Evolutionary conservation across 2,113 vertebrate genomes (phyloP).

Genomic region (Gadus macrocephalus): DNA sequence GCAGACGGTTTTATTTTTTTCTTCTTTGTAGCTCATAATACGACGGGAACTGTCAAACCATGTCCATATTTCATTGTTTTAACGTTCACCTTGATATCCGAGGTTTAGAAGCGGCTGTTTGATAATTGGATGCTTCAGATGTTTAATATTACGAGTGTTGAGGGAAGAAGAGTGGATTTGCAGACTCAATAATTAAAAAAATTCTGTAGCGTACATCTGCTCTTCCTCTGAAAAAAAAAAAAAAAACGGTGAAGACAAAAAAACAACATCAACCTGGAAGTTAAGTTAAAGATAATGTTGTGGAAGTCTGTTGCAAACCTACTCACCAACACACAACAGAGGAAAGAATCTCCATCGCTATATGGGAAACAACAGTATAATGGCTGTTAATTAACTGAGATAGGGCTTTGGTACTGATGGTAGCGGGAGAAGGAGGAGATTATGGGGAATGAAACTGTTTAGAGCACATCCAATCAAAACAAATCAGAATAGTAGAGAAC

Average conservation of each 20-base stretch:
- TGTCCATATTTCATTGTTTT: slow-evolving; percentile 42
- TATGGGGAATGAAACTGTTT: too few relatives aligned
- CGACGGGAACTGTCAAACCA: slow-evolving; percentile 32
- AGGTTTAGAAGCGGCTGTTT: slow-evolving; percentile 33
- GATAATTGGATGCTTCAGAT: slow-evolving; percentile 43
- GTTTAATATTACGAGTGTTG: slow-evolving; percentile 35
- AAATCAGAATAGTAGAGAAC: too few relatives aligned
- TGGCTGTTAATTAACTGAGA: too few relatives aligned
- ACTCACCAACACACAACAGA: too few relatives aligned
- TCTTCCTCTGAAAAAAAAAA: slow-evolving; percentile 3
- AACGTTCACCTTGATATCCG: slow-evolving; percentile 38
- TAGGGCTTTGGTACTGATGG: too few relatives aligned
- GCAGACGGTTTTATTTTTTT: neutral
- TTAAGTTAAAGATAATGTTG: neutral
- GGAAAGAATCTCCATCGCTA: too few relatives aligned
- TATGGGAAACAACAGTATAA: too few relatives aligned
- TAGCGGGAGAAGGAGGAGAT: too few relatives aligned
- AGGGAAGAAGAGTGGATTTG: slow-evolving; percentile 4
- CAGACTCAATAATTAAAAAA: slow-evolving; percentile 33
- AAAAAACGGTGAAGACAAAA: too few relatives aligned
- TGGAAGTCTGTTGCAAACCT: too few relatives aligned
- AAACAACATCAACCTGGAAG: neutral
- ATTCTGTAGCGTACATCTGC: neutral
- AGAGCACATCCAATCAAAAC: too few relatives aligned
- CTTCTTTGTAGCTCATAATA: slow-evolving; percentile 23